These are phyloP conservation scores for Stegophylla sp. DNA, from an alignment of 2,888 invertebrate genomes.

Conservation along the genomic window DNA sequence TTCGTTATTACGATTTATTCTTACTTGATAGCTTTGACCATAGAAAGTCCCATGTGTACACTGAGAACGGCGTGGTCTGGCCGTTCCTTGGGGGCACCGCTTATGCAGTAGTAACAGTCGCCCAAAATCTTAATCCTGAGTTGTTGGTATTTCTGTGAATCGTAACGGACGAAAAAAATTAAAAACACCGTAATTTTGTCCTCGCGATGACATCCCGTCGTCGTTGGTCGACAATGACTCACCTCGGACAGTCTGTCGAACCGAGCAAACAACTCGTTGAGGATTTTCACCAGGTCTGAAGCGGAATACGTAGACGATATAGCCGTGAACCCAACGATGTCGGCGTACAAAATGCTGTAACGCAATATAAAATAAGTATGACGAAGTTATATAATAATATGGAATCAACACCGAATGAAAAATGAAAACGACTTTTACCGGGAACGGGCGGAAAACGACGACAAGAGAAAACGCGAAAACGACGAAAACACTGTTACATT, in stretches of 20 bases:
- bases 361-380: neutral
- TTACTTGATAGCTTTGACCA: slow-evolving; percentile 96
- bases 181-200: neutral
- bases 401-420: neutral
- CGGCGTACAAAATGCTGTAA: slow-evolving; percentile 91
- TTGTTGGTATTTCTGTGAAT: slow-evolving; percentile 85
- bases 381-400: slow-evolving; percentile 8
- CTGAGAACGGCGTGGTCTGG: slow-evolving; percentile 91
- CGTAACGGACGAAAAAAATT: neutral
- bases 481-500: slow-evolving; percentile 6
- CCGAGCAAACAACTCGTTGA: slow-evolving; percentile 93
- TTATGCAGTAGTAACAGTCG: slow-evolving; percentile 97
- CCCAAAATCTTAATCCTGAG: slow-evolving; percentile 93
- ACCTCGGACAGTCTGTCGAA: slow-evolving; percentile 83
- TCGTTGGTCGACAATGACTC: slow-evolving; percentile 60
- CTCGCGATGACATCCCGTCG: neutral
- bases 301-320: slow-evolving; percentile 94
- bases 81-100: slow-evolving; percentile 89
- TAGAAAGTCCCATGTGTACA: slow-evolving; percentile 94
- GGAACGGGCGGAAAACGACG: no score
- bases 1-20: no score
- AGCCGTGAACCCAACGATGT: slow-evolving; percentile 97
- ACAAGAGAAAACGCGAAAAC: no score
- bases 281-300: slow-evolving; percentile 91
- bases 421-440: slow-evolving; percentile 48